Percentiles rank a stretch among this genome's conserved stretches.
phyloP scores from a whole-genome alignment of 2,888 invertebrate genomes.

The Petrolisthes cinctipes region DNA sequence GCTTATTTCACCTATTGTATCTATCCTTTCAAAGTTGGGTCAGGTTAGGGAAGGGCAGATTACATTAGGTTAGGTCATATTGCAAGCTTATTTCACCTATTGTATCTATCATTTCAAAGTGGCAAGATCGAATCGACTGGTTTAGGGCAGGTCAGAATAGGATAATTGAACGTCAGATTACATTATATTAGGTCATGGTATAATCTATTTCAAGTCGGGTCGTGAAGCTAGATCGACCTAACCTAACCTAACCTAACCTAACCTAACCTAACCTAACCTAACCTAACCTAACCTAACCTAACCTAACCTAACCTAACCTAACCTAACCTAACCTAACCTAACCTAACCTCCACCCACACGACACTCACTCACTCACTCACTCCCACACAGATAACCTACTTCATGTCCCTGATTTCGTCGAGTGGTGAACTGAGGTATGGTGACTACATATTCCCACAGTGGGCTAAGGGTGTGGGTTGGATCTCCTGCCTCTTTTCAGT shows the following conservation, averaged over 20 bases:
- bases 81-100: too few relatives aligned
- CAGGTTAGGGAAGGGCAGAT: neutral
- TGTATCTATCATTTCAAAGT: too few relatives aligned
- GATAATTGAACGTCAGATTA: too few relatives aligned
- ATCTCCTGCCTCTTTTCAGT: neutral
- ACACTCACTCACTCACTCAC: neutral
- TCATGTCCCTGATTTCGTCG: neutral
- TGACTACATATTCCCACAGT: slow-evolving; percentile 10
- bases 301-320: neutral
- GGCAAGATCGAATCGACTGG: too few relatives aligned
- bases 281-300: neutral
- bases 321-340: neutral
- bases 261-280: too few relatives aligned
- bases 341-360: neutral
- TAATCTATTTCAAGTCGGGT: too few relatives aligned
- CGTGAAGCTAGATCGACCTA: too few relatives aligned
- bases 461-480: slow-evolving; percentile 28
- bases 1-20: too few relatives aligned
- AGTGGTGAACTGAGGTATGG: neutral
- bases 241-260: too few relatives aligned
- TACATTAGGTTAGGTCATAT: neutral
- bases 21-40: neutral
- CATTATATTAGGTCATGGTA: too few relatives aligned
- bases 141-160: neutral
- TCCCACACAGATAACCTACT: slow-evolving; percentile 1